phyloP scores from a whole-genome alignment of 2,797 vertebrate species.

The Sparidentex hasta region DNA sequence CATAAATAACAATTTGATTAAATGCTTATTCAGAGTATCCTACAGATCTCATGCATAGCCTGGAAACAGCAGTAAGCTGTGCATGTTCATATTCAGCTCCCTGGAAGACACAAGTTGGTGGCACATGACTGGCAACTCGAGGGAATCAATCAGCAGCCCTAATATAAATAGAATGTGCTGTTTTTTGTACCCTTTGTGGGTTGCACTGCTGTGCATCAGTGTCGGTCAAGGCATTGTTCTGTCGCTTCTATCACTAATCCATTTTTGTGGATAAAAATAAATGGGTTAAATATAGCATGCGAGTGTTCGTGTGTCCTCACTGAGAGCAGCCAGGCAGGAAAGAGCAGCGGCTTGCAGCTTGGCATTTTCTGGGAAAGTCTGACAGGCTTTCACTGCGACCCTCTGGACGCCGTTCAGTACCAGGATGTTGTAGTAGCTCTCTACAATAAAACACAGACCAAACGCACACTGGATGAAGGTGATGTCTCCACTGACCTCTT shows the following conservation, averaged over 20 bases:
- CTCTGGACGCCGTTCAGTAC: slow-evolving; percentile 93
- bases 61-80: background rate
- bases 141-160: background rate
- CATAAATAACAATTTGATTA: too few relatives aligned
- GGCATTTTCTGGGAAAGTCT: slow-evolving; percentile 86
- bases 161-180: background rate
- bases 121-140: background rate
- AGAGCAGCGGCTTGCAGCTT: slow-evolving; percentile 89
- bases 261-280: background rate
- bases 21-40: background rate
- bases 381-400: slow-evolving; percentile 88
- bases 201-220: background rate
- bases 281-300: slow-evolving; percentile 11
- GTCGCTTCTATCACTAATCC: background rate
- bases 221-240: slow-evolving; percentile 13
- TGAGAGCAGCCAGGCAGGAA: slow-evolving; percentile 92
- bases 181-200: background rate
- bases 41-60: background rate
- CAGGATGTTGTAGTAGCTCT: slow-evolving; percentile 95
- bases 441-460: slow-evolving; percentile 70
- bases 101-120: background rate
- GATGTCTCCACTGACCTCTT: background rate
- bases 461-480: background rate
- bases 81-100: background rate
- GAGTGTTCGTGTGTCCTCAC: slow-evolving; percentile 83